Conservation (phyloP, 2,888 invertebrate species). For the Perizoma affinitatum region DNA sequence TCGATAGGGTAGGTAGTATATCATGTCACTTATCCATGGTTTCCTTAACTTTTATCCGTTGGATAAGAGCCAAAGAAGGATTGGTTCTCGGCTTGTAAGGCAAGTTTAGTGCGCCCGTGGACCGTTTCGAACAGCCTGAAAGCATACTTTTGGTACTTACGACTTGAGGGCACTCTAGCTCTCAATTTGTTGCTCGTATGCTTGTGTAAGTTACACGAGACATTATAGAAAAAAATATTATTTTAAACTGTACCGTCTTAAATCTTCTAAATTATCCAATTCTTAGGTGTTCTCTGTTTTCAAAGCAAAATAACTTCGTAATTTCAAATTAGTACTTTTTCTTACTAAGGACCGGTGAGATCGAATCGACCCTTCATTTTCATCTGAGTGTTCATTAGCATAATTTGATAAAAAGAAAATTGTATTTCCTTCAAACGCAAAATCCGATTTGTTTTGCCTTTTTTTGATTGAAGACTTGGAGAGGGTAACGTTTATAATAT, state of each 20-base stretch:
- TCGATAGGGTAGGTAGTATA: slow-evolving; percentile 43
- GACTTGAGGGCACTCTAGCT: slow-evolving; percentile 20
- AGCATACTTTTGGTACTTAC: slow-evolving; percentile 42
- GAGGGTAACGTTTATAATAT: no score
- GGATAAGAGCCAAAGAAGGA: slow-evolving; percentile 60
- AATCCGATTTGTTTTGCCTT: no score
- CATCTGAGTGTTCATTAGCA: no score
- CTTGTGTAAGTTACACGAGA: not conserved
- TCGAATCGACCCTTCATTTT: no score
- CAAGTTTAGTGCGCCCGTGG: slow-evolving; percentile 51
- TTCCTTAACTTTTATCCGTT: slow-evolving; percentile 63
- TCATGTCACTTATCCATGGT: slow-evolving; percentile 46
- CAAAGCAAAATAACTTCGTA: no score
- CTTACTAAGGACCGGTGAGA: no score
- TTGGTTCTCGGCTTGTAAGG: slow-evolving; percentile 56
- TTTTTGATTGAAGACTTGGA: no score
- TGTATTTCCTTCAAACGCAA: no score
- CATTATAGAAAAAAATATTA: not conserved
- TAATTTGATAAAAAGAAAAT: no score
- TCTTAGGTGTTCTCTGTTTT: no score
- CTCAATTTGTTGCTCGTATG: slow-evolving; percentile 9
- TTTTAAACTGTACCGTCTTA: not conserved
- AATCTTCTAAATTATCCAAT: no score
- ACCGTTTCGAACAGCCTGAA: slow-evolving; percentile 49
- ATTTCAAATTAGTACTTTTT: no score